Evolutionary conservation across 2,797 vertebrate genomes (phyloP), one percentile per base, ranked within the genome.

Genomic region (Oreortyx pictus): DNA sequence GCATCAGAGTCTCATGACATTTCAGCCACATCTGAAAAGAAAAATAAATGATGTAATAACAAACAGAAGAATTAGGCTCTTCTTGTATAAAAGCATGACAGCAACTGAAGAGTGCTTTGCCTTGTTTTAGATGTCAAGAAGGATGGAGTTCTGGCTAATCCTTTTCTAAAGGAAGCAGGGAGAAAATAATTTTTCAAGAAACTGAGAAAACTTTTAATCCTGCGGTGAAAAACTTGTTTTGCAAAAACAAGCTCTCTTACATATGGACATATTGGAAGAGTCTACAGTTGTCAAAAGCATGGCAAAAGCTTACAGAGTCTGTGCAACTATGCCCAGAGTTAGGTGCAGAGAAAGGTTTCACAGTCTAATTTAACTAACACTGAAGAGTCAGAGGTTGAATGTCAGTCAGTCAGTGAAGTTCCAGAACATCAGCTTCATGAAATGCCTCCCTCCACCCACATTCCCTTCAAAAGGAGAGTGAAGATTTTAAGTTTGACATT

Each of bases 361-460:
- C 56, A 67, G 10, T 70, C 31, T 76, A 33, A 52, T 78, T 71
- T 88, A 79, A 50, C 19, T 76, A 79, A 82, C 73, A 62, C 18
- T 2, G 7, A 52, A 33, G n/a, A 86, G 47, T 64, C 20, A 5
- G 0, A 22, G 37, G 52, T 62, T 89, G 74, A 83, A 83, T 79
- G 62, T 90, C 91, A 79, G 57, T 75, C 72, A 90, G 73, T 93
- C 79, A 73, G 10, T 44, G 13, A 1, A 90, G 41, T 93, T 92
- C 74, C 81, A 88, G 35, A 24, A 57, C 60, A 46, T 76, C 77
- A 90, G 15, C 67, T 73, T 64, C 82, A 35, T 79, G 71, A 81
- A 52, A 73, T 64, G 17, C 37, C 88, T 84, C 78, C 56, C 86
- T 84, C 83, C 56, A 44, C 24, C 35, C 85, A 86, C 56, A 39